Conservation (phyloP, 2,113 vertebrate genomes). For the Brevimyrus niger region DNA sequence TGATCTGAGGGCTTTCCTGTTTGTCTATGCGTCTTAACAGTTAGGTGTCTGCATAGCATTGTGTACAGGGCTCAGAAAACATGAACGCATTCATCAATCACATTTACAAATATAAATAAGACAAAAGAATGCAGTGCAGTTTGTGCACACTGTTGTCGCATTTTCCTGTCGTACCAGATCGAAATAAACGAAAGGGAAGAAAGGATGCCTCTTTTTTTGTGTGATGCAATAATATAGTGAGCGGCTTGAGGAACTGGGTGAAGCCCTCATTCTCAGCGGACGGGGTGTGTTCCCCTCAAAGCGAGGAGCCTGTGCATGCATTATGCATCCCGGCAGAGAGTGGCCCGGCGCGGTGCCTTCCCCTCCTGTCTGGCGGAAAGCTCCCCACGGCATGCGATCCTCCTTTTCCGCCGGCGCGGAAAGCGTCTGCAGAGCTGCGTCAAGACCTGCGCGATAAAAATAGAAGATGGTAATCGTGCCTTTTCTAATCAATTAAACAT, state of each 20-base stretch:
- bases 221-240: neutral
- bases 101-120: neutral
- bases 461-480: neutral
- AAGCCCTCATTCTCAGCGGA: neutral
- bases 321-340: neutral
- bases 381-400: neutral
- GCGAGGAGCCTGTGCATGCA: neutral
- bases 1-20: neutral
- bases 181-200: neutral
- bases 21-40: neutral
- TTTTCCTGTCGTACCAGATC: neutral
- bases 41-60: neutral
- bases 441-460: neutral
- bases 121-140: neutral
- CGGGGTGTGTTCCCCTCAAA: neutral
- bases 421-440: neutral
- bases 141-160: neutral
- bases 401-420: neutral
- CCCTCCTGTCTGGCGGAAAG: neutral
- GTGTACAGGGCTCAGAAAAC: neutral
- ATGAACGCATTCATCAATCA: neutral
- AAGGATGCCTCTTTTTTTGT: neutral
- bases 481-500: slow-evolving; percentile 18
- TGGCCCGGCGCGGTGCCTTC: neutral
- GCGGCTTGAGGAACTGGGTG: neutral